phyloP scores from a whole-genome alignment of 2,888 invertebrate species.

The Norana najaformis region DNA sequence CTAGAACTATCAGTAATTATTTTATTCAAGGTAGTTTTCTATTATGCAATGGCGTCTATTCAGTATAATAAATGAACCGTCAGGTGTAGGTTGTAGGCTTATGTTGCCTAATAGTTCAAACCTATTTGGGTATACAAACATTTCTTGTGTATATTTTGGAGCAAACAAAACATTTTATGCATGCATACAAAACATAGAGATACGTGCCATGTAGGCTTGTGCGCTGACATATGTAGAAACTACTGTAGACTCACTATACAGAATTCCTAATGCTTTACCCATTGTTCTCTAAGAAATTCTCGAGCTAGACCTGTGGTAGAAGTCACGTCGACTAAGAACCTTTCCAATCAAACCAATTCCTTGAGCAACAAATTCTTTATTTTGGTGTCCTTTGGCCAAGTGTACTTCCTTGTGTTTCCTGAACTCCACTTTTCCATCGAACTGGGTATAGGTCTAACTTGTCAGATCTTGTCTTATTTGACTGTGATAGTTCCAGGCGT shows the following conservation, averaged over 20 bases:
- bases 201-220: too few relatives aligned
- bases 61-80: not conserved
- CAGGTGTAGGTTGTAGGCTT: not conserved
- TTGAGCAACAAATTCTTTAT: not conserved
- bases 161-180: not conserved
- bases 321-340: not conserved
- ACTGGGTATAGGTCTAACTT: not conserved
- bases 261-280: too few relatives aligned
- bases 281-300: too few relatives aligned
- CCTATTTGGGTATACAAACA: not conserved
- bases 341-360: not conserved
- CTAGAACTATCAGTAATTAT: not conserved
- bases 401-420: not conserved
- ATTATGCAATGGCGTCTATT: not conserved
- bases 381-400: not conserved
- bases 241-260: not conserved
- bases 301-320: not conserved
- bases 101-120: not conserved
- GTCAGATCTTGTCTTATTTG: not conserved
- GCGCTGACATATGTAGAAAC: not conserved
- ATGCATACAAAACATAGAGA: not conserved
- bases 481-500: slow-evolving; percentile 17
- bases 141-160: not conserved
- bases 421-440: not conserved
- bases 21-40: not conserved